Percentiles rank a stretch among this genome's conserved stretches.
phyloP scores from a whole-genome alignment of 2,797 vertebrate species.

The Acipenser oxyrinchus region DNA sequence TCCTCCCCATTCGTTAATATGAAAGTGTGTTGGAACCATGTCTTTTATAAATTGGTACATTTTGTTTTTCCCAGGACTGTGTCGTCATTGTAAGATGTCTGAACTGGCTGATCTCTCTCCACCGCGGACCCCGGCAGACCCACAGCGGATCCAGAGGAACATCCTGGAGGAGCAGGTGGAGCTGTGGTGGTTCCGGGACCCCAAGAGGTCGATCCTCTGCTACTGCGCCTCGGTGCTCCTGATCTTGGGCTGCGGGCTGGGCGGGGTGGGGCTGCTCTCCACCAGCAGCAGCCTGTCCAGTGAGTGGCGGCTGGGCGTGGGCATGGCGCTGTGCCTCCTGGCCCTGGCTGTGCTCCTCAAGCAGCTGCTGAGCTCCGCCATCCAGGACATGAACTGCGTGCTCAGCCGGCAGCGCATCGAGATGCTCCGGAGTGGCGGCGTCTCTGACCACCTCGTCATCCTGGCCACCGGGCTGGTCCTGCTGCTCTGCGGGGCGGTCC shows the following conservation, averaged over 20 bases:
- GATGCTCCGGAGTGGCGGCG: constrained; percentile 82
- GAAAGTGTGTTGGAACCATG: too few species aligned
- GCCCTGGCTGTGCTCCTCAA: constrained; percentile 86
- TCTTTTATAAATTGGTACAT: too few species aligned
- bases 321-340: constrained; percentile 81
- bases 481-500: constrained; percentile 74
- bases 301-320: constrained; percentile 83
- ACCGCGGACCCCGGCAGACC: constrained; percentile 53
- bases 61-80: constrained; percentile 7
- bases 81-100: constrained; percentile 53
- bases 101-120: constrained; percentile 64
- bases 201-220: constrained; percentile 80
- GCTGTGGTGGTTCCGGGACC: constrained; percentile 94
- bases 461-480: constrained; percentile 73
- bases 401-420: constrained; percentile 77
- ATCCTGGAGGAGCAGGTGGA: constrained; percentile 92
- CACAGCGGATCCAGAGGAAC: constrained; percentile 67
- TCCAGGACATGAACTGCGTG: constrained; percentile 98
- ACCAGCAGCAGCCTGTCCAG: constrained; percentile 90
- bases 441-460: constrained; percentile 77
- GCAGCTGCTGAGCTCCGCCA: constrained; percentile 89
- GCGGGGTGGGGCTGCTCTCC: constrained; percentile 82
- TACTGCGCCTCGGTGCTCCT: constrained; percentile 77
- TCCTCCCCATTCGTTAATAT: not conserved
- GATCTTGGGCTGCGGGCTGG: constrained; percentile 80